A percentile compares a stretch with the other conserved stretches of the same genome.
Conservation (phyloP, 2,888 invertebrate species). For the Julus scanicus region DNA sequence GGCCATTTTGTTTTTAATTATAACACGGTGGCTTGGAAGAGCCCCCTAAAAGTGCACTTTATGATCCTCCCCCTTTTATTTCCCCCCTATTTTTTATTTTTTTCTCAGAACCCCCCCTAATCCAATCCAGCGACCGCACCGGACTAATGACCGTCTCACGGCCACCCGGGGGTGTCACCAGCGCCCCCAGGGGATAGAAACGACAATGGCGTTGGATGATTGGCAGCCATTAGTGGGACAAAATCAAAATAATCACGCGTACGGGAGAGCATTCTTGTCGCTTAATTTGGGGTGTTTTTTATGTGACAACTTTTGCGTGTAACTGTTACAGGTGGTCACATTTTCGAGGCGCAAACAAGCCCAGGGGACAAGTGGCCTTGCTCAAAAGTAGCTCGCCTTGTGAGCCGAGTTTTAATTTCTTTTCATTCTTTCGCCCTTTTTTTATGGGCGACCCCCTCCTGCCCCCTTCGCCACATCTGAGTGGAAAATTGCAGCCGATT, state of each 20-base stretch:
- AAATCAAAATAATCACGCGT: conserved; percentile 25
- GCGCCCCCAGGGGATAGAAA: not conserved
- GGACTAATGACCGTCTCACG: conserved; percentile 22
- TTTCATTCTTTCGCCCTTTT: not conserved
- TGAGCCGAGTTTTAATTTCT: not conserved
- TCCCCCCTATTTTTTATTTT: not conserved
- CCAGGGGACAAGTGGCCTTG: not conserved
- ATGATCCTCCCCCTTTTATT: not conserved
- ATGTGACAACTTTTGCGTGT: not conserved
- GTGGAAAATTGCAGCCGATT: not conserved
- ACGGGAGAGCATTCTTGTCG: not conserved
- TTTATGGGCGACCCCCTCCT: conserved; percentile 11
- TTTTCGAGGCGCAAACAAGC: not conserved
- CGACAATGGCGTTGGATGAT: conserved; percentile 15
- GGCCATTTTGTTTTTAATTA: conserved; percentile 26
- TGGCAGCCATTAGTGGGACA: conserved; percentile 33
- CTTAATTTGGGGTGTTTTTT: not conserved
- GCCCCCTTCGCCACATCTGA: conserved; percentile 13
- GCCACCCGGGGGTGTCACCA: not conserved
- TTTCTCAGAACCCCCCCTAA: not conserved
- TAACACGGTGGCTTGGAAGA: not conserved
- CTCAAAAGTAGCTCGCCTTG: not conserved
- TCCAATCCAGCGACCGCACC: not conserved
- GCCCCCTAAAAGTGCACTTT: not conserved
- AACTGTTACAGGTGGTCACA: conserved; percentile 33